A percentile compares a stretch with the other conserved stretches of the same genome.
phyloP scores from a whole-genome alignment of 2,797 vertebrate species.

The Acipenser ruthenus region DNA sequence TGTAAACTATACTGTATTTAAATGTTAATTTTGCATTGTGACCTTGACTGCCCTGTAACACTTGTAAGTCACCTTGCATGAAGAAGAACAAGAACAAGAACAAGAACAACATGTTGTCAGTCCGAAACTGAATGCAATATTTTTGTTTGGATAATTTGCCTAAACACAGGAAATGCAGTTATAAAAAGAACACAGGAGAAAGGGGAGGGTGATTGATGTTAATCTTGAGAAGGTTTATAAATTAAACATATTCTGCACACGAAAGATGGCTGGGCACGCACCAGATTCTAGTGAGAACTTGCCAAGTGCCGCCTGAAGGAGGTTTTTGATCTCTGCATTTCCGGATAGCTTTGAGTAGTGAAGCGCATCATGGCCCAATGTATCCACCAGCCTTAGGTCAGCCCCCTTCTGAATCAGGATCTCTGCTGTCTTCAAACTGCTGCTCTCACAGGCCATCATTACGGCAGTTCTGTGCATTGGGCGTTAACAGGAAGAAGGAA shows the following conservation, averaged over 20 bases:
- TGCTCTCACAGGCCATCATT: conserved; percentile 77
- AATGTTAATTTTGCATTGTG: too few species aligned
- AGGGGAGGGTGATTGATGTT: background rate
- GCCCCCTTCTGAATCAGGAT: conserved; percentile 71
- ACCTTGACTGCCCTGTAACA: too few species aligned
- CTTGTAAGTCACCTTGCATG: too few species aligned
- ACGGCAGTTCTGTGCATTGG: conserved; percentile 66
- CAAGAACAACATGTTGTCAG: too few species aligned
- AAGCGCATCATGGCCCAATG: conserved; percentile 73
- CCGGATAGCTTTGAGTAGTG: conserved; percentile 72
- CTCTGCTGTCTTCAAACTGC: conserved; percentile 55
- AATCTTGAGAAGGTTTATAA: background rate
- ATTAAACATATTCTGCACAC: background rate
- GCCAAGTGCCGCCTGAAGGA: conserved; percentile 53
- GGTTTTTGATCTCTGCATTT: conserved; percentile 61
- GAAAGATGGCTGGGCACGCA: conserved; percentile 45
- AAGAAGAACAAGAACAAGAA: too few species aligned
- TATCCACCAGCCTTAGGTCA: conserved; percentile 66
- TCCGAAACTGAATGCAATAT: too few species aligned
- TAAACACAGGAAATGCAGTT: conserved; percentile 1
- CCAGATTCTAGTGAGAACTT: conserved; percentile 64
- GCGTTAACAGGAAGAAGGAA: background rate
- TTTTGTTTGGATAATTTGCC: background rate
- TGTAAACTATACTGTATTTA: too few species aligned
- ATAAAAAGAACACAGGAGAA: background rate